Conservation (phyloP, 2,113 vertebrate species). For the Xenopus laevis region DNA sequence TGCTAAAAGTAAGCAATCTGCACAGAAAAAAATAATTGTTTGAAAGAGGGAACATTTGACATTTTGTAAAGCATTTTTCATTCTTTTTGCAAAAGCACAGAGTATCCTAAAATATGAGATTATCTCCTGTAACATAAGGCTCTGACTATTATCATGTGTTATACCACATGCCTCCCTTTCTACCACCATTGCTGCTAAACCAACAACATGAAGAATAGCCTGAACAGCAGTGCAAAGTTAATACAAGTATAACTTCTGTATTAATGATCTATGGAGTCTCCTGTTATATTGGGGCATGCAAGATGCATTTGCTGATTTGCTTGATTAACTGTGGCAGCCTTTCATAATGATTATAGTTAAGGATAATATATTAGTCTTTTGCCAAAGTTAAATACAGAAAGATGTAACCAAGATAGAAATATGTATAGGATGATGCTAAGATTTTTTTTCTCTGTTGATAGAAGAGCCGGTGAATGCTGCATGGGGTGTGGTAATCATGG, state of each 20-base stretch:
- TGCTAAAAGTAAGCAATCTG: background rate
- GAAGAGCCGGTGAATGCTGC: background rate
- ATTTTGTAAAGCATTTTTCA: no score
- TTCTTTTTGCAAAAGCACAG: no score
- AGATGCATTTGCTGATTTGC: background rate
- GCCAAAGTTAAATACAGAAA: background rate
- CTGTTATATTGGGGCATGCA: background rate
- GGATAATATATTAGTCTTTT: background rate
- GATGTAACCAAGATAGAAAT: background rate
- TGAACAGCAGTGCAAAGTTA: background rate
- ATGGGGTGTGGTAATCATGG: slow-evolving; percentile 19
- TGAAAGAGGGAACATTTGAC: background rate
- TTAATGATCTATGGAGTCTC: background rate
- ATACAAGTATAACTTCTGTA: background rate
- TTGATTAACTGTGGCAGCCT: background rate
- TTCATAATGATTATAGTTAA: background rate
- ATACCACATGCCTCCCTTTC: background rate
- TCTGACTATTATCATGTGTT: background rate
- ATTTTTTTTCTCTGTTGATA: background rate
- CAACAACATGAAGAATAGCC: background rate
- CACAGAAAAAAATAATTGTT: background rate
- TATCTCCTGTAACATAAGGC: background rate
- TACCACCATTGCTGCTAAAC: background rate
- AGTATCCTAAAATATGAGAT: background rate
- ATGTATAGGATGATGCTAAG: background rate